phyloP scores from a whole-genome alignment of 2,888 invertebrate species.

The Megalurothrips usitatus region DNA sequence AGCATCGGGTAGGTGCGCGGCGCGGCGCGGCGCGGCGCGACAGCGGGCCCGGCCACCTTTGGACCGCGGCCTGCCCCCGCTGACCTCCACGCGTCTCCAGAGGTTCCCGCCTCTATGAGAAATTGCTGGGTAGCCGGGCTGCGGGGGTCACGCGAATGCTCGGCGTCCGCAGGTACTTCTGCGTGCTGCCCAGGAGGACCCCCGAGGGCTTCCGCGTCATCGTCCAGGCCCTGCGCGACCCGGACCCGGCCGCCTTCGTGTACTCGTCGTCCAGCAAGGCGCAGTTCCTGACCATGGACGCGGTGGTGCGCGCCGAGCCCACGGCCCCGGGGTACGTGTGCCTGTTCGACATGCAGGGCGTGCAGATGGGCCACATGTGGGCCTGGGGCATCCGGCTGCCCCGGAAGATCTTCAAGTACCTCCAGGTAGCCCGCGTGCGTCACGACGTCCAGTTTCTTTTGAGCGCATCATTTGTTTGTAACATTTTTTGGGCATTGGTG shows the following conservation, averaged over 20 bases:
- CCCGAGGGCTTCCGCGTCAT: slow-evolving; percentile 17
- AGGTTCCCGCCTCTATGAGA: no score
- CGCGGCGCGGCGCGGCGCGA: no score
- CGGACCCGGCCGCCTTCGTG: not conserved
- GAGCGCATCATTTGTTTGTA: no score
- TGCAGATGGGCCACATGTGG: slow-evolving; percentile 14
- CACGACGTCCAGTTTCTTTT: no score
- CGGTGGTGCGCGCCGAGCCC: not conserved
- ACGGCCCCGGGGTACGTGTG: not conserved
- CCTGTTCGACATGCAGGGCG: slow-evolving; percentile 13
- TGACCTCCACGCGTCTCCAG: no score
- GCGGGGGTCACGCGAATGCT: not conserved
- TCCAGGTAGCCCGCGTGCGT: slow-evolving; percentile 9
- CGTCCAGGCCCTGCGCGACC: not conserved
- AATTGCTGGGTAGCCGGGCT: no score
- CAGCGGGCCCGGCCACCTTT: no score
- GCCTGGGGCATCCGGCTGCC: slow-evolving; percentile 11
- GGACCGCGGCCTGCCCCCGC: no score
- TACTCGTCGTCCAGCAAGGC: slow-evolving; percentile 22
- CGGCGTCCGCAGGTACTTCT: not conserved
- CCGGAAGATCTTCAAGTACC: slow-evolving; percentile 15
- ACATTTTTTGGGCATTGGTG: not conserved
- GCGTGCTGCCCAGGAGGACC: not conserved
- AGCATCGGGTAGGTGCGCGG: not conserved
- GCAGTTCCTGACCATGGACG: slow-evolving; percentile 24